Percentiles rank a stretch among this genome's conserved stretches.
These are phyloP conservation scores for Monoplex corrugatus DNA, from an alignment of 2,888 invertebrate species.

Conservation along the genomic window DNA sequence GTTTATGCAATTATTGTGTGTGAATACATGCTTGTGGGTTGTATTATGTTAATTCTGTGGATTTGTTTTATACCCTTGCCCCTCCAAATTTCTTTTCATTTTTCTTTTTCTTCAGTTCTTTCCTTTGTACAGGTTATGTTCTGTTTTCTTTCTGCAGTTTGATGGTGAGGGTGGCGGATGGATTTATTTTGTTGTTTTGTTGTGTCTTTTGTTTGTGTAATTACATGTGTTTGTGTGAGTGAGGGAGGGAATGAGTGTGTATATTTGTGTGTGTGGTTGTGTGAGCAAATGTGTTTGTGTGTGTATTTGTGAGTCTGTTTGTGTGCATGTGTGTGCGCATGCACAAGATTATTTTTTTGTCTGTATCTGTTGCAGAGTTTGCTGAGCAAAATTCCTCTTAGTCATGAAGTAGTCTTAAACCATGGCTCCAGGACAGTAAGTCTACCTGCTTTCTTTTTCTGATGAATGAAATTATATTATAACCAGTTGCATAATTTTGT, in stretches of 20 bases:
- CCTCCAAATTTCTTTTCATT: too few relatives aligned
- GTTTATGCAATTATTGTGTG: too few relatives aligned
- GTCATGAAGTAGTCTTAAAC: slow-evolving; percentile 88
- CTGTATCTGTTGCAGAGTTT: slow-evolving; percentile 76
- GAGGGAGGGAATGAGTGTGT: not conserved
- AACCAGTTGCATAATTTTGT: not conserved
- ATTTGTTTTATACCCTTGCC: too few relatives aligned
- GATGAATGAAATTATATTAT: too few relatives aligned
- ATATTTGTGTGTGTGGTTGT: not conserved
- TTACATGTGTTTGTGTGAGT: not conserved
- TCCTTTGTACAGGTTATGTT: too few relatives aligned
- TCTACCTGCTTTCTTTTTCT: not conserved
- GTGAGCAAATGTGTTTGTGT: not conserved
- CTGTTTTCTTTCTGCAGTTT: too few relatives aligned
- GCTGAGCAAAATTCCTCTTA: slow-evolving; percentile 82
- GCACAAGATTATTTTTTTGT: not conserved
- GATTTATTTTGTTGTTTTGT: not conserved
- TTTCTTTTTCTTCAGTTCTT: too few relatives aligned
- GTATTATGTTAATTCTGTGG: too few relatives aligned
- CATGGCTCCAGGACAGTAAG: slow-evolving; percentile 93
- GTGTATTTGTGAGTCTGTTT: not conserved
- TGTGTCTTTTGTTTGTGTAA: not conserved
- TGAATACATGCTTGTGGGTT: too few relatives aligned
- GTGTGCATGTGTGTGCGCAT: not conserved
- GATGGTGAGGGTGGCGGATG: too few relatives aligned